Percentiles rank a stretch among this genome's conserved stretches.
Evolutionary conservation across 2,888 invertebrate species (phyloP).

Genomic region (Fragum fragum): DNA sequence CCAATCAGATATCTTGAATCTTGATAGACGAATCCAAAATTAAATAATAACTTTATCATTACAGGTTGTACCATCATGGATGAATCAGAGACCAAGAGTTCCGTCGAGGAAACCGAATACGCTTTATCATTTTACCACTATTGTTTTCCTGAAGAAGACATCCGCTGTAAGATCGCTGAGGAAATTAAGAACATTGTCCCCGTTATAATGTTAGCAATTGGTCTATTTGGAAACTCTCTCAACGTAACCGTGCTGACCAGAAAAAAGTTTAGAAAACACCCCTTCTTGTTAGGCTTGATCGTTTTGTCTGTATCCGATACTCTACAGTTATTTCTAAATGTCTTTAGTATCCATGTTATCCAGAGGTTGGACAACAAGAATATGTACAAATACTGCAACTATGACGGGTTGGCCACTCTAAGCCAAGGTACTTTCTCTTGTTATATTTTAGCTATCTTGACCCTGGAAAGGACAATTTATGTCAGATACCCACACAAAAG

Average conservation of each 20-base stretch:
- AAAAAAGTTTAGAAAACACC: slow-evolving; percentile 4
- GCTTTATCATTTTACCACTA: slow-evolving; percentile 5
- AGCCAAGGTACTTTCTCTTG: background rate
- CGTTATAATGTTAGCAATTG: background rate
- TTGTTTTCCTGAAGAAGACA: background rate
- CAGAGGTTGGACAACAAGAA: background rate
- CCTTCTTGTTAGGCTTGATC: background rate
- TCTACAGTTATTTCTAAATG: background rate
- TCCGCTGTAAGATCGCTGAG: background rate
- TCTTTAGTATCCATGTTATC: background rate
- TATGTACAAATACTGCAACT: slow-evolving; percentile 7
- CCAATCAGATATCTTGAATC: too few relatives aligned
- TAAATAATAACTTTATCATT: background rate
- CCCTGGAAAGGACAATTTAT: background rate
- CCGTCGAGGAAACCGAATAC: background rate
- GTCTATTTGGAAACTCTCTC: background rate
- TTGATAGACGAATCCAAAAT: too few relatives aligned
- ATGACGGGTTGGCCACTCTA: background rate
- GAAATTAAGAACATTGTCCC: slow-evolving; percentile 2
- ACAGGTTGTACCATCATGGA: background rate
- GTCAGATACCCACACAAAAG: background rate
- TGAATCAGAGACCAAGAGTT: background rate
- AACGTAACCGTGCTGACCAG: background rate
- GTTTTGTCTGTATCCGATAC: slow-evolving; percentile 7
- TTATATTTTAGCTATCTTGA: background rate